These are phyloP conservation scores for Bedellia somnulentella DNA, from an alignment of 2,888 invertebrate species.

Conservation along the genomic window DNA sequence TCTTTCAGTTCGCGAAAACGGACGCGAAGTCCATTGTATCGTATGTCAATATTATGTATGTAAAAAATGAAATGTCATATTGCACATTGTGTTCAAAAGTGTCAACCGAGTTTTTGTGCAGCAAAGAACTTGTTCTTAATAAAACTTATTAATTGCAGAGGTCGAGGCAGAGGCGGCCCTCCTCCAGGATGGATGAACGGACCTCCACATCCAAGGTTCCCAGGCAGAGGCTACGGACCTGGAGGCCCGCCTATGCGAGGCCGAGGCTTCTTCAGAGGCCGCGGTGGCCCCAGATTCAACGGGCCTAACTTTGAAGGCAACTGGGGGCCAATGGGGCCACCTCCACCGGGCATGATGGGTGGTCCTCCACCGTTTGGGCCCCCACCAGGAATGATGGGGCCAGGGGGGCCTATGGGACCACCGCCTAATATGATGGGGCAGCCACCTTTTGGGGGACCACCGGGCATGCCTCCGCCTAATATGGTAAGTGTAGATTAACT, in stretches of 20 bases:
- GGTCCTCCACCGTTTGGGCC: slow-evolving; percentile 48
- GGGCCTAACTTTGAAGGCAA: slow-evolving; percentile 62
- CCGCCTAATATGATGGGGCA: slow-evolving; percentile 62
- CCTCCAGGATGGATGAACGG: slow-evolving; percentile 52
- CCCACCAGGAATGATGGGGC: slow-evolving; percentile 60
- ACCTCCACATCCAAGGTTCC: slow-evolving; percentile 64
- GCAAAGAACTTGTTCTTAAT: no score
- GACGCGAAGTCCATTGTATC: no score
- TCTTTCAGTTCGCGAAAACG: no score
- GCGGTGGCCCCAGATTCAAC: slow-evolving; percentile 49
- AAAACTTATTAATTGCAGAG: no score
- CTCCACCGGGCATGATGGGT: slow-evolving; percentile 43
- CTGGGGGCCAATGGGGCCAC: slow-evolving; percentile 69
- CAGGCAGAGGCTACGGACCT: slow-evolving; percentile 69
- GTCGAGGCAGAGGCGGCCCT: slow-evolving; percentile 32
- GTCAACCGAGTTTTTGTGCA: no score
- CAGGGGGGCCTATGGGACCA: slow-evolving; percentile 59
- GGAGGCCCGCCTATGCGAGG: slow-evolving; percentile 61
- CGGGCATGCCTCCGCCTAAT: slow-evolving; percentile 59
- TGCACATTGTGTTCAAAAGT: no score
- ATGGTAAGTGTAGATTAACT: slow-evolving; percentile 42
- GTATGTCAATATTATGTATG: no score
- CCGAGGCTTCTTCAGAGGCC: slow-evolving; percentile 51
- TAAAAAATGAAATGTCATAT: no score
- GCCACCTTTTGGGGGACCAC: slow-evolving; percentile 51